phyloP scores from a whole-genome alignment of 2,888 invertebrate genomes.

The Autographa pulchrina region DNA sequence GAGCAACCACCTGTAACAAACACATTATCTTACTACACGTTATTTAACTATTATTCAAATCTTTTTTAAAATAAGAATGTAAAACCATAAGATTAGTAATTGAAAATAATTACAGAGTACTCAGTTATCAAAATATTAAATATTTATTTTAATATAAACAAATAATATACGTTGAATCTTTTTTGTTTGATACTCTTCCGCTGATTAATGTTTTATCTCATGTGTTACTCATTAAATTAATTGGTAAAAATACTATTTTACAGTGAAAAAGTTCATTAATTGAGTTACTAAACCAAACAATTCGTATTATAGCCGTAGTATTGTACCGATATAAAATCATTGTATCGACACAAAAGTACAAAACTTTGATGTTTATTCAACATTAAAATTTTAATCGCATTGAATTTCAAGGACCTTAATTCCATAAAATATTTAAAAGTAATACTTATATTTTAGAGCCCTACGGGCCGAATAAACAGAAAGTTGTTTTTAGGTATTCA shows the following conservation, averaged over 20 bases:
- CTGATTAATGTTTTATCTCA: too few relatives aligned
- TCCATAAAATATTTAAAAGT: neutral
- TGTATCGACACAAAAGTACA: neutral
- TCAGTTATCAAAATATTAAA: too few relatives aligned
- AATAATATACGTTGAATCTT: too few relatives aligned
- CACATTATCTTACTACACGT: neutral
- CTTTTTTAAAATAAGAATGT: too few relatives aligned
- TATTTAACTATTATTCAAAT: too few relatives aligned
- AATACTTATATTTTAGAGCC: constrained; percentile 4
- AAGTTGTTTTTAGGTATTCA: constrained; percentile 10
- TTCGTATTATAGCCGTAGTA: neutral
- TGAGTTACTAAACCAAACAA: neutral
- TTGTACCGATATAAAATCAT: neutral
- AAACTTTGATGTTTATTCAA: neutral
- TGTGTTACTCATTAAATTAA: too few relatives aligned
- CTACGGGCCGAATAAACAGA: neutral
- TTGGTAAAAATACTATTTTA: too few relatives aligned
- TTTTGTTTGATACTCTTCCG: too few relatives aligned
- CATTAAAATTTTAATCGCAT: neutral
- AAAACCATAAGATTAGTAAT: too few relatives aligned
- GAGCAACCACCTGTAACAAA: constrained; percentile 91
- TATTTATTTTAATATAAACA: too few relatives aligned
- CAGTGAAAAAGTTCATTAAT: neutral
- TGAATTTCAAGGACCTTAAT: neutral
- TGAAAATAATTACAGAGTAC: too few relatives aligned